Conservation (phyloP, 1,140 invertebrate species). For the Formica exsecta region DNA sequence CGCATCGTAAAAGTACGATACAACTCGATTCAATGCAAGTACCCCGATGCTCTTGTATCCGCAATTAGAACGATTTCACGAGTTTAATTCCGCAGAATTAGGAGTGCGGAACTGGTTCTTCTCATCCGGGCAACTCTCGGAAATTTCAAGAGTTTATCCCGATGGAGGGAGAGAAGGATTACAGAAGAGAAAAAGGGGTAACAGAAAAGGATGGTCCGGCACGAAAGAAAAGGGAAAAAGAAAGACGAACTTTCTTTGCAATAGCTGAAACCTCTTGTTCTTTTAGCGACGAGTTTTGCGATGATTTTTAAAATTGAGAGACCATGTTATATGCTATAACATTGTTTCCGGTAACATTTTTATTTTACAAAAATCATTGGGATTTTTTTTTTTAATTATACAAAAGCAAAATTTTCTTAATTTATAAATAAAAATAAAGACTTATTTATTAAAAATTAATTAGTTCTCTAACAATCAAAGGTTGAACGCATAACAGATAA, state of each 20-base stretch:
- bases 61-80: conserved; percentile 72
- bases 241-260: conserved; percentile 68
- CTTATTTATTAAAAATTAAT: conserved; percentile 10
- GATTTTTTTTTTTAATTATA: not conserved
- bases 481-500: not conserved
- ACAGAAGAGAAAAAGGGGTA: conserved; percentile 50
- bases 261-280: conserved; percentile 42
- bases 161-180: conserved; percentile 53
- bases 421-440: conserved; percentile 1
- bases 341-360: conserved; percentile 17
- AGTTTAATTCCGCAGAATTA: conserved; percentile 79
- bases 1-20: conserved; percentile 43
- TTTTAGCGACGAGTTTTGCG: conserved; percentile 41
- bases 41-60: conserved; percentile 60
- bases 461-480: not conserved
- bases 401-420: not conserved
- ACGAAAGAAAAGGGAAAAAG: conserved; percentile 58
- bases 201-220: conserved; percentile 39
- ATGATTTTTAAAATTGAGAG: conserved; percentile 48
- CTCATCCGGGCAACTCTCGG: conserved; percentile 69
- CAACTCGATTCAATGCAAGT: conserved; percentile 50
- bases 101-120: conserved; percentile 70
- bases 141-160: conserved; percentile 75
- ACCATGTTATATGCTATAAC: not conserved
- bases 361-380: conserved; percentile 10